Percentiles rank a stretch among this genome's conserved stretches.
Evolutionary conservation across 2,888 invertebrate genomes (phyloP).

Genomic region (Gandaritis pyraliata): DNA sequence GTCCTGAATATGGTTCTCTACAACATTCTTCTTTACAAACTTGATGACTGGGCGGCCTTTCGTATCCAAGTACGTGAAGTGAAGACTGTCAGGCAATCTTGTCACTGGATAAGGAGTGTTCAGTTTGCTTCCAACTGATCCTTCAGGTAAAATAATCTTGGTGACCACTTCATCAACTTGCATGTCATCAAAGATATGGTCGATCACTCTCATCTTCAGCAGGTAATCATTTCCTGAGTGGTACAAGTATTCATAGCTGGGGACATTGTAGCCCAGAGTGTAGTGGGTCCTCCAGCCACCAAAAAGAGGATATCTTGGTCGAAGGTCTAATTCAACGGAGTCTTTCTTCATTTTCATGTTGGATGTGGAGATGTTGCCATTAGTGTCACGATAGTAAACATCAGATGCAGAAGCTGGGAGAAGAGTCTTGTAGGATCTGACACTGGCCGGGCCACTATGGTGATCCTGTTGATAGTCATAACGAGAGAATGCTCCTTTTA

Average conservation of each 20-base stretch:
- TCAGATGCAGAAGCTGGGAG: constrained; percentile 95
- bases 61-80: constrained; percentile 97
- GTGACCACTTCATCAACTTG: constrained; percentile 94
- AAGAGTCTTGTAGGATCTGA: constrained; percentile 95
- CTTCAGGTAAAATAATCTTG: constrained; percentile 97
- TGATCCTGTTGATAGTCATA: constrained; percentile 98
- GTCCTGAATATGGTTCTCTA: constrained; percentile 98
- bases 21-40: constrained; percentile 92
- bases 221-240: constrained; percentile 91
- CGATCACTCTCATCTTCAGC: constrained; percentile 96
- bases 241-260: constrained; percentile 97
- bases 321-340: constrained; percentile 97
- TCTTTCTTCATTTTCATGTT: constrained; percentile 95
- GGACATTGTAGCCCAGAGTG: constrained; percentile 97
- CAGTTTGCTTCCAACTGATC: constrained; percentile 91
- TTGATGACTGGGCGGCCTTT: constrained; percentile 95
- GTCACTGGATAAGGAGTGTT: constrained; percentile 92
- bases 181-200: constrained; percentile 99
- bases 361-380: constrained; percentile 99
- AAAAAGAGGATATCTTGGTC: constrained; percentile 98
- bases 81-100: constrained; percentile 89
- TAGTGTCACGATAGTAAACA: constrained; percentile 98
- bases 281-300: constrained; percentile 99
- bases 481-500: constrained; percentile 98
- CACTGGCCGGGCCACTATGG: constrained; percentile 93